These are phyloP conservation scores for Pachymerium ferrugineum DNA, from an alignment of 2,888 invertebrate genomes.

Conservation along the genomic window DNA sequence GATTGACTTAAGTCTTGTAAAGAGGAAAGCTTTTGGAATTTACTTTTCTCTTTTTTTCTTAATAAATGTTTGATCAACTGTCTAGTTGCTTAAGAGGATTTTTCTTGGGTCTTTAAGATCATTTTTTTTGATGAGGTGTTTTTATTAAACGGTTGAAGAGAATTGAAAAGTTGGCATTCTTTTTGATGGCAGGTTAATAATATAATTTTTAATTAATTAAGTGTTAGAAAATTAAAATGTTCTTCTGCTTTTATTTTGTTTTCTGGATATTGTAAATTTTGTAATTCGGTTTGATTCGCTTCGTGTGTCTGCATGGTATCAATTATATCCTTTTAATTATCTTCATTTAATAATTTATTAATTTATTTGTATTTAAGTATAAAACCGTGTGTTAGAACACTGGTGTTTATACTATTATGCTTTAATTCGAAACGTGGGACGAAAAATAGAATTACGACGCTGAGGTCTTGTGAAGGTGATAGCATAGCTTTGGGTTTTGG, in stretches of 20 bases:
- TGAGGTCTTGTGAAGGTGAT: too few relatives aligned
- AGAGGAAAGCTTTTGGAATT: not conserved
- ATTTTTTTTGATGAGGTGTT: too few relatives aligned
- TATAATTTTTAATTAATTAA: conserved; percentile 14
- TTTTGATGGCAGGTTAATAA: not conserved
- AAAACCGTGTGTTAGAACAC: too few relatives aligned
- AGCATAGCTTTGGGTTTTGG: too few relatives aligned
- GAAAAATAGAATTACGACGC: too few relatives aligned
- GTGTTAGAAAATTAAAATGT: not conserved
- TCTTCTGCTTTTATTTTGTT: not conserved
- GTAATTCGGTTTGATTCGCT: not conserved
- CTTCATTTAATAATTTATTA: not conserved
- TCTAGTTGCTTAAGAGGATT: not conserved
- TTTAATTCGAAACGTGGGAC: too few relatives aligned
- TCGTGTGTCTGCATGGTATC: not conserved
- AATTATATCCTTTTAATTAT: not conserved
- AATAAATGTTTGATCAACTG: conserved; percentile 9
- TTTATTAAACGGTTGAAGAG: too few relatives aligned
- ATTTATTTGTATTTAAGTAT: too few relatives aligned
- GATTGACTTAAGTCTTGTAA: not conserved
- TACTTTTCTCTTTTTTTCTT: not conserved
- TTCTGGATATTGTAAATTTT: conserved; percentile 14
- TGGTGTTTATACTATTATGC: too few relatives aligned
- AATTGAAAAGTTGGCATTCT: too few relatives aligned
- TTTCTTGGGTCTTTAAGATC: too few relatives aligned